These are phyloP conservation scores for Cyprinodon tularosa DNA, from an alignment of 2,113 vertebrate genomes.

Conservation along the genomic window DNA sequence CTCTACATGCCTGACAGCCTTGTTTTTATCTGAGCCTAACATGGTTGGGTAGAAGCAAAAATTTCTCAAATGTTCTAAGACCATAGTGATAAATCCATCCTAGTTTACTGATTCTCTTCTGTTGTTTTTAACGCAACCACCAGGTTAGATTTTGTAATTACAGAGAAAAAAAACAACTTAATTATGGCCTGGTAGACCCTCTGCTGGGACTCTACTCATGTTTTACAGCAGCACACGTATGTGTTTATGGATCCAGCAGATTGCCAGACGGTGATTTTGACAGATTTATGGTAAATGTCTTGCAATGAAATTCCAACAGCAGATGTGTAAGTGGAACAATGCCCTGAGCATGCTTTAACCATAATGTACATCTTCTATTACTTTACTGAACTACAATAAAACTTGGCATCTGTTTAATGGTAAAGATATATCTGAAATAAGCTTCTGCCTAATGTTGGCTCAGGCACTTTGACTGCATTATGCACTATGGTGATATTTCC, in stretches of 20 bases:
- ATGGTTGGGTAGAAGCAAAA: not conserved
- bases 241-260: not conserved
- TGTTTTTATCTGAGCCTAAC: not conserved
- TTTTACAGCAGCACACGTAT: not conserved
- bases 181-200: not conserved
- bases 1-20: not conserved
- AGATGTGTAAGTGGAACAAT: not conserved
- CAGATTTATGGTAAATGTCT: not conserved
- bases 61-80: not conserved
- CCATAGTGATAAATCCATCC: not conserved
- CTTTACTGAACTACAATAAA: not conserved
- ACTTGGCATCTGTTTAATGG: too few relatives aligned
- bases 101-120: not conserved
- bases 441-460: not conserved
- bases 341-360: not conserved
- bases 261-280: not conserved
- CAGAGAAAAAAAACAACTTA: not conserved
- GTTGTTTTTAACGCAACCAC: not conserved
- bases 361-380: not conserved
- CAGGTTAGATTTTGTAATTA: not conserved
- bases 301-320: not conserved
- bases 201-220: not conserved
- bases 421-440: constrained; percentile 4
- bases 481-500: not conserved
- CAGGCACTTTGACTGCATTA: not conserved